Evolutionary conservation across 2,113 vertebrate genomes (phyloP).

Genomic region (Nansenia antarctica): DNA sequence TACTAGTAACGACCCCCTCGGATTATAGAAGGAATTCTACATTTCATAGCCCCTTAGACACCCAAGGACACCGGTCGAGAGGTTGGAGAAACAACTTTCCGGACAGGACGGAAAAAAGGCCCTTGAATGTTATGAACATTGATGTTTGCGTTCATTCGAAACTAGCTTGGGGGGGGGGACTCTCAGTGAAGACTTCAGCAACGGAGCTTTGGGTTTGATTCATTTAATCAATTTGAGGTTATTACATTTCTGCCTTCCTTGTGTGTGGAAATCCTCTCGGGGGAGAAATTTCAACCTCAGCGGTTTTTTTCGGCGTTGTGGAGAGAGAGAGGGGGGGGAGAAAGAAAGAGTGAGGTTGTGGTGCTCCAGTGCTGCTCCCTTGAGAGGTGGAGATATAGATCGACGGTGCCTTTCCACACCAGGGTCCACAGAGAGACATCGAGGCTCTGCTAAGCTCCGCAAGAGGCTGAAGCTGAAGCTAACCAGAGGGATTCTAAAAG

Average conservation of each 20-base stretch:
- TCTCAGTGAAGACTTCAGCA: background rate
- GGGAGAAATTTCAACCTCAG: background rate
- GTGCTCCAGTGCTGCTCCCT: background rate
- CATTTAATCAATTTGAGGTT: background rate
- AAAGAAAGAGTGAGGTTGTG: background rate
- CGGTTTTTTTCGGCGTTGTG: background rate
- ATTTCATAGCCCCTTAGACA: conserved; percentile 59
- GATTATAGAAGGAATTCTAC: conserved; percentile 65
- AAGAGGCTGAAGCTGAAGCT: background rate
- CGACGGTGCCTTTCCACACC: background rate
- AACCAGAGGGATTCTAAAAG: background rate
- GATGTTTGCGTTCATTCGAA: background rate
- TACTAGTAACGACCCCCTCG: conserved; percentile 16
- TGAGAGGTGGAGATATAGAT: background rate
- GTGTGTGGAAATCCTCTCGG: background rate
- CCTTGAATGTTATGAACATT: background rate
- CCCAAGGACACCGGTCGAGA: background rate
- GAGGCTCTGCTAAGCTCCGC: background rate
- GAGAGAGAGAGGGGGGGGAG: conserved; percentile 13
- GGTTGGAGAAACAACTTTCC: background rate
- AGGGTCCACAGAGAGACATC: background rate
- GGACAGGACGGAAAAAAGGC: background rate
- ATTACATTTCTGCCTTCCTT: background rate
- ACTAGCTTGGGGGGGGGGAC: no score
- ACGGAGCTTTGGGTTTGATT: background rate